Evolutionary conservation across 1,140 invertebrate genomes (phyloP), one percentile per base, ranked within the genome.

Genomic region (Drosophila serrata): DNA sequence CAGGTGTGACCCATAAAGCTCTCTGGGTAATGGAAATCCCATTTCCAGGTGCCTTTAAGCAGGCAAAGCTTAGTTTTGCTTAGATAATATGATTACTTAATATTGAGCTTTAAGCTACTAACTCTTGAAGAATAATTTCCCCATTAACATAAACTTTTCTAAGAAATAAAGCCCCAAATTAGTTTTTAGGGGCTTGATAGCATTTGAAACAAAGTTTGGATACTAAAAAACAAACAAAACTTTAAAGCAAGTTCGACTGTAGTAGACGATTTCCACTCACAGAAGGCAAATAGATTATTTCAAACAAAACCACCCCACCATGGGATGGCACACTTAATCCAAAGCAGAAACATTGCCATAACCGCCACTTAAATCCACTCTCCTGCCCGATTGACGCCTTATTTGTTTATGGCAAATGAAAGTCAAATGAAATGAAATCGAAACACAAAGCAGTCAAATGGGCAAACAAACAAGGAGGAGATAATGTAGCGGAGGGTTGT

Each of bases 351-450:
- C 35, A 64, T 48, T 31, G 60, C 51, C 63, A 75, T 63, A 57
- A 81, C 64, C 43, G 65, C 65, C 42, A 67, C 65, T 69, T 55
- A 67, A 69, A 55, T 45, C 65, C 63, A 53, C 67, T 72, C 67
- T 59, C 68, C 19, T 31, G 39, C 43, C 27, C 58, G 42, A 73
- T 73, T 72, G 79, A 70, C 65, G 68, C 61, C 68, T 53, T 78
- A 75, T 84, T 79, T 86, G 75, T 75, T 86, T 81, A 67, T 39
- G 59, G 56, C 65, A 64, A 82, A 80, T 75, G 76, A 76, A 85
- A 85, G 77, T 79, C 78, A 70, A 82, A 82, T 69, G 84, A 82
- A 82, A 80, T 88, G 76, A 82, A 88, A 87, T 87, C 82, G 76
- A 82, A 86, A 82, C 63, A 68, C 62, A 69, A 80, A 77, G 67